These are phyloP conservation scores for Zele albiditarsus DNA, from an alignment of 2,888 invertebrate genomes.

Conservation along the genomic window DNA sequence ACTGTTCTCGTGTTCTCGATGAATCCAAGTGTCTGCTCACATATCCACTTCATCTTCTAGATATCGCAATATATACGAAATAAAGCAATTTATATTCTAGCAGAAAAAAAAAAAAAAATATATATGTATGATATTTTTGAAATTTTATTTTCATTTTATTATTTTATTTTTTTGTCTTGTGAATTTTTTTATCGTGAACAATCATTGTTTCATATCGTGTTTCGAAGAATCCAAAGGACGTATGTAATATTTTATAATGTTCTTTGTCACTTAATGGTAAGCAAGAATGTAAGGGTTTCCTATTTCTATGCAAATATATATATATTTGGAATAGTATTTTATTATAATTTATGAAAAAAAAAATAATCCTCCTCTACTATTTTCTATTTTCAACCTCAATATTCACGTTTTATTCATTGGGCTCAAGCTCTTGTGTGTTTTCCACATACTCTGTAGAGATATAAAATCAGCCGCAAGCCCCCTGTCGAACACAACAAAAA, in stretches of 20 bases:
- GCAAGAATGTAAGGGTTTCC: too few relatives aligned
- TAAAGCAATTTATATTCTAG: constrained; percentile 9
- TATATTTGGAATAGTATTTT: too few relatives aligned
- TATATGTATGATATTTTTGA: background rate
- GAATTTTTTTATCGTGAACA: constrained; percentile 34
- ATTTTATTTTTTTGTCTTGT: constrained; percentile 34
- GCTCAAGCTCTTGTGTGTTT: background rate
- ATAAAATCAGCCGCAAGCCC: constrained; percentile 17
- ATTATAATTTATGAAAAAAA: too few relatives aligned
- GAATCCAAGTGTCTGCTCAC: constrained; percentile 19
- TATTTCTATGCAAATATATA: too few relatives aligned
- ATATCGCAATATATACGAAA: constrained; percentile 12
- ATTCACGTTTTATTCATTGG: background rate
- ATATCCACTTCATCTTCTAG: constrained; percentile 19
- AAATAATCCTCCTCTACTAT: too few relatives aligned
- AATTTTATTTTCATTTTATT: constrained; percentile 20
- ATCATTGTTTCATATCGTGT: too few relatives aligned
- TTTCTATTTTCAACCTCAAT: too few relatives aligned
- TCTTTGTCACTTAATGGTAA: too few relatives aligned
- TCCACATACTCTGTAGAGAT: background rate
- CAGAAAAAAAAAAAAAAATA: background rate
- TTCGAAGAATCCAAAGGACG: too few relatives aligned
- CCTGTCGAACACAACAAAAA: constrained; percentile 11
- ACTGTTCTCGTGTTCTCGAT: constrained; percentile 36
- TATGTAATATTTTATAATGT: too few relatives aligned